Base-by-base conservation (phyloP, 2,797 vertebrate genomes). In the Philypnodon macrostomus region DNA sequence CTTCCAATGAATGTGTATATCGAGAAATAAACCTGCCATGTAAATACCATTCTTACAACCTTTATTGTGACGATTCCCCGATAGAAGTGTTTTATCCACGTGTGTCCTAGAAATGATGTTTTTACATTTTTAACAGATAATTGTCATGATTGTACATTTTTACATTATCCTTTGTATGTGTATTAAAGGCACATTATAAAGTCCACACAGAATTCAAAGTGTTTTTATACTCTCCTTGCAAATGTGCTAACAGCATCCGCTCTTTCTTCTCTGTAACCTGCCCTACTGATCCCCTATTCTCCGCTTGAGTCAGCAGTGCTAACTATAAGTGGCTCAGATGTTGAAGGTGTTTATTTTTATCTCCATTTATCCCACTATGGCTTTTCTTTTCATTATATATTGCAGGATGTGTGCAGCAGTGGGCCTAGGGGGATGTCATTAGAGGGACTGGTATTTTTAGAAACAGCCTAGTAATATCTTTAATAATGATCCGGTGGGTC, bases 1-100 rank as follows among this genome's bases (percentile, higher is more conserved):
- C 85, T 87, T 85, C 44, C 47, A 53, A 53, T 19, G 50, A 79
- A 80, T 71, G 73, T 80, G 62, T 79, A 60, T 41, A 57, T 66
- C 46, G 45, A 36, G 18, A 73, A 75, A 73, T n/a, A n/a, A n/a
- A n/a, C n/a, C 70, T 73, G 62, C 66, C 69, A 64, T 64, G 47
- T 63, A 63, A 68, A 64, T 73, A 44, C 15, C 17, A 26, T 62
- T 67, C 32, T 10, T 33, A 47, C 57, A 62, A 30, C 41, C 41
- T 44, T n/a, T 55, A 39, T 55, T 29, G 54, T 56, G 34, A 53
- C 36, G 44, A 47, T 55, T 63, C 52, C n/a, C 36, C 58, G 17
- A 47, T 21, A 37, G 49, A 32, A 15, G 24, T 60, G 45, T 46
- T 13, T 17, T 52, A 38, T 58, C 38, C 49, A 45, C 54, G 17